Evolutionary conservation across 2,797 vertebrate species (phyloP), one percentile per base, ranked within the genome.

Genomic region (Morelia viridis): DNA sequence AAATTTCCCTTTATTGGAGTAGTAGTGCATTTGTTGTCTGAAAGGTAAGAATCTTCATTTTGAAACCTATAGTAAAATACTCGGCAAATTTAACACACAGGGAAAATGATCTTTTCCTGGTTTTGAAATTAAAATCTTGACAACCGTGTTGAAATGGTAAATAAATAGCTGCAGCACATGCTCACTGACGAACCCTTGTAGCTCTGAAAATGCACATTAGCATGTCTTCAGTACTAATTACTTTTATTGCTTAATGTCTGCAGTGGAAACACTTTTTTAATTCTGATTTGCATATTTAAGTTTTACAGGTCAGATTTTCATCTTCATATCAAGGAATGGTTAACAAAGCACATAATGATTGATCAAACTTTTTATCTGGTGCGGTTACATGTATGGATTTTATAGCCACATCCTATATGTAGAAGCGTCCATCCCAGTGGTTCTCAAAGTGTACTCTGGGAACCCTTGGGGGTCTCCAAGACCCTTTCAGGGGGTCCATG

Each of bases 251-350:
- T 83, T 92, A 92, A 92, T 65, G 80, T 85, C 85, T 83, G 85
- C 58, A 90, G n/a, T 62, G 65, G 68, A 92, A 90, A 85, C 17
- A 46, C 58, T 92, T 89, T 41, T 83, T 83, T 28, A 65, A 46
- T 68, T n/a, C 80, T n/a, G 24, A 76, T 90, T 87, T 87, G 76
- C 85, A 90, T 92, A 92, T 88, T 92, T 92, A 58, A 83, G 64
- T 64, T 26, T 35, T 61, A 83, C 58, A 87, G 68, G 92, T 90
- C 89, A 92, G 83, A 87, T 87, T 76, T 85, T 90, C 92, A 76
- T 41, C 57, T 90, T 11, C 3, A 28, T 80, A 87, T 31, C 50
- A 90, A 83, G 24, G 60, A 58, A 41, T 53, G 56, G 60, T 80
- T 46, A 87, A 65, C 60, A 64, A 83, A 92, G 65, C 35, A 41